These are phyloP conservation scores for Palloptera scutellata DNA, from an alignment of 2,888 invertebrate genomes.

Conservation along the genomic window DNA sequence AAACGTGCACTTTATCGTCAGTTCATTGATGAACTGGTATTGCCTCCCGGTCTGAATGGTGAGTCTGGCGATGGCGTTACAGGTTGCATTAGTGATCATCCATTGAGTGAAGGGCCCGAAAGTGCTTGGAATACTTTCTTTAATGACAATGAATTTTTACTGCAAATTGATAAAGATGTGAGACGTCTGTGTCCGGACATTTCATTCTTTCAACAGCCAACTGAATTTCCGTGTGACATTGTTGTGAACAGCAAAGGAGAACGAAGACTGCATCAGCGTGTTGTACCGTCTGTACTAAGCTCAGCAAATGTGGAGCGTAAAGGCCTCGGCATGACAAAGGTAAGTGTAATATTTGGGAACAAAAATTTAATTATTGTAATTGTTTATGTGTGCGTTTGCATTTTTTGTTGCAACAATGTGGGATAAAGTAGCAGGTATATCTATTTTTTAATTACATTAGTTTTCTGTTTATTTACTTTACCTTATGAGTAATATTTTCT, in stretches of 20 bases:
- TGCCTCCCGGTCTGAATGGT: constrained; percentile 75
- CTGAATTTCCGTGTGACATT: constrained; percentile 86
- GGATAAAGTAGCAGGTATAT: constrained; percentile 23
- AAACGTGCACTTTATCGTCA: constrained; percentile 84
- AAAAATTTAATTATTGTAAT: not conserved
- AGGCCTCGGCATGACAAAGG: constrained; percentile 89
- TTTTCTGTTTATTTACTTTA: not conserved
- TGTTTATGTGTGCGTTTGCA: constrained; percentile 3
- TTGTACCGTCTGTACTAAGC: constrained; percentile 84
- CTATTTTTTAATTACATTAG: too few species aligned
- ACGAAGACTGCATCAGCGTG: constrained; percentile 86
- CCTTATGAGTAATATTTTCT: constrained; percentile 23
- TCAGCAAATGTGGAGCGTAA: constrained; percentile 88
- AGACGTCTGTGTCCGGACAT: constrained; percentile 93
- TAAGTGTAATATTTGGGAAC: constrained; percentile 59
- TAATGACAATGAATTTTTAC: constrained; percentile 94
- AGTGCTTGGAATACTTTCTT: constrained; percentile 96
- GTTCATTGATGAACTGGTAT: constrained; percentile 88
- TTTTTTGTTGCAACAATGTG: constrained; percentile 15
- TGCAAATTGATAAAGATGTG: constrained; percentile 98
- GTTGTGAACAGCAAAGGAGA: constrained; percentile 81
- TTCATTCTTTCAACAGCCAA: constrained; percentile 95
- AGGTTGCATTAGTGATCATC: constrained; percentile 74
- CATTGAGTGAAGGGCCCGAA: constrained; percentile 90
- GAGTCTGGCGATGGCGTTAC: constrained; percentile 52